Evolutionary conservation across 2,113 vertebrate genomes (phyloP).

Genomic region (Egretta garzetta): DNA sequence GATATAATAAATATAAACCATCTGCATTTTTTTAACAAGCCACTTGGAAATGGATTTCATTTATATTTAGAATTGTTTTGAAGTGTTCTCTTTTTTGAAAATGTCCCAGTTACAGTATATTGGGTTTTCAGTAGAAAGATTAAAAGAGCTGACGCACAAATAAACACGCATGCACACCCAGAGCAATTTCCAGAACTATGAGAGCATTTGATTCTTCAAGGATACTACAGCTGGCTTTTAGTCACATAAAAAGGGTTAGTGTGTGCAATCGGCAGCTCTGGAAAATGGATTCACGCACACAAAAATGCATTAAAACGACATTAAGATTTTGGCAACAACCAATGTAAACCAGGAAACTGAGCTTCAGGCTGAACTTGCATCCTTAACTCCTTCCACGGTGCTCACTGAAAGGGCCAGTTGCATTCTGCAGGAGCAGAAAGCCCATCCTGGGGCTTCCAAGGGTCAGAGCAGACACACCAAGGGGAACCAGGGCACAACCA

Average conservation of each 20-base stretch:
- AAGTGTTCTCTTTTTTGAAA: slow-evolving; percentile 74
- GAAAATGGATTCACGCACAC: slow-evolving; percentile 68
- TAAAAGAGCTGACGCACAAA: slow-evolving; percentile 68
- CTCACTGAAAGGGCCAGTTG: accelerated
- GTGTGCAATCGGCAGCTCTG: slow-evolving; percentile 52
- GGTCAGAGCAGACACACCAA: neutral
- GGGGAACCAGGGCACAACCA: neutral
- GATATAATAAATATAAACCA: slow-evolving; percentile 81
- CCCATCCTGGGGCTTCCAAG: neutral
- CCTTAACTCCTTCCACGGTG: neutral
- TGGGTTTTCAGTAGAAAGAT: slow-evolving; percentile 70
- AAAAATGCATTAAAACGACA: slow-evolving; percentile 72
- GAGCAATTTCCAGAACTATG: slow-evolving; percentile 61
- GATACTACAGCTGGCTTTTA: slow-evolving; percentile 65
- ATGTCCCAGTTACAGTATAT: slow-evolving; percentile 70
- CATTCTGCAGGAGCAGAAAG: neutral
- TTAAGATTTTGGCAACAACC: slow-evolving; percentile 64
- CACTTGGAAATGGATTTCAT: slow-evolving; percentile 76
- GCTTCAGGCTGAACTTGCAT: neutral
- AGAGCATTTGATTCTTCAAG: slow-evolving; percentile 64
- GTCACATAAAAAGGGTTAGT: slow-evolving; percentile 52
- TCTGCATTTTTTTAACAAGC: slow-evolving; percentile 79
- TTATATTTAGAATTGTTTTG: slow-evolving; percentile 80
- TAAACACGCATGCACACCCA: slow-evolving; percentile 34
- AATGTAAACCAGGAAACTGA: neutral